phyloP scores from a whole-genome alignment of 2,888 invertebrate genomes.

The Hedya salicella region DNA sequence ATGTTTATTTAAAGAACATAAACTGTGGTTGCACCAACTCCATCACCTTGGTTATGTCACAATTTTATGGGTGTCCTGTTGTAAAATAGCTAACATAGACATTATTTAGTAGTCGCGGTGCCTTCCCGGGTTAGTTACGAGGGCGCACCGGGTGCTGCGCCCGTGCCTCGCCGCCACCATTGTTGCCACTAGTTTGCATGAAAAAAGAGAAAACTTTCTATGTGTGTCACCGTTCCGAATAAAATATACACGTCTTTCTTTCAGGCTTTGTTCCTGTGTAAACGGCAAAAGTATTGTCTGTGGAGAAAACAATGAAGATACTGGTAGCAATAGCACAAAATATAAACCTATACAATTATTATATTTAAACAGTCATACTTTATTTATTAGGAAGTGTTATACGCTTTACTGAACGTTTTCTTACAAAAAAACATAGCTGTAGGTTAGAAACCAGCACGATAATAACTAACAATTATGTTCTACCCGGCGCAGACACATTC shows the following conservation, averaged over 20 bases:
- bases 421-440: conserved; percentile 2
- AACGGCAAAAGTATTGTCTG: conserved; percentile 74
- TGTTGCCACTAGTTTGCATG: conserved; percentile 79
- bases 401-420: background rate
- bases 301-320: conserved; percentile 66
- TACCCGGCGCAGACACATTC: conserved; percentile 25
- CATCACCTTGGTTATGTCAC: no score
- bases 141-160: conserved; percentile 57
- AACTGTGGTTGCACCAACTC: no score
- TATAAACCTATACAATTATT: conserved; percentile 6
- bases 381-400: no score
- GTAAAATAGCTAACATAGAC: background rate
- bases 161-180: conserved; percentile 60
- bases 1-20: no score
- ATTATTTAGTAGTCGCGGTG: conserved; percentile 51
- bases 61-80: background rate
- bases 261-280: conserved; percentile 69
- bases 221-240: conserved; percentile 77
- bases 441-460: conserved; percentile 4
- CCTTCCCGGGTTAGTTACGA: conserved; percentile 67
- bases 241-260: conserved; percentile 79
- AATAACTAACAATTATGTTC: conserved; percentile 22
- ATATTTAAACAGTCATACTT: no score
- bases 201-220: conserved; percentile 78
- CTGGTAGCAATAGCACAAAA: conserved; percentile 33